Evolutionary conservation across 2,797 vertebrate species (phyloP).

Genomic region (Molossus alvarezi): DNA sequence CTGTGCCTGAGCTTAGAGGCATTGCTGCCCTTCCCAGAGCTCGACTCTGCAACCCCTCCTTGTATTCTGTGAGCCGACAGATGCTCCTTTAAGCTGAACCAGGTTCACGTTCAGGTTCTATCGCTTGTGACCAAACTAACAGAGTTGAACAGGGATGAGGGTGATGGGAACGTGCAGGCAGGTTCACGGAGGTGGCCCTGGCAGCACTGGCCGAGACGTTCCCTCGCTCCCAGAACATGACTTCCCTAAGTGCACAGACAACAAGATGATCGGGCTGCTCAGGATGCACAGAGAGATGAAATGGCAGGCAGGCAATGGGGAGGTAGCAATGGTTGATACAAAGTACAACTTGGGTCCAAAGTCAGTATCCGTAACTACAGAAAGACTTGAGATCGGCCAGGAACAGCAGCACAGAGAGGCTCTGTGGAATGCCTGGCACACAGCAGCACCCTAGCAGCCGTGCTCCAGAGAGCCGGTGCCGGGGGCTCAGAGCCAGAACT

Average conservation of each 20-base stretch:
- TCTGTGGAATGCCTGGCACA: not conserved
- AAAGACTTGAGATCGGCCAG: not conserved
- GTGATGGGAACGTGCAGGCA: not conserved
- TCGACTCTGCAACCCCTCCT: not conserved
- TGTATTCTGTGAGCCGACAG: not conserved
- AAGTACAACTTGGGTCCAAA: not conserved
- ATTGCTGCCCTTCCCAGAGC: not conserved
- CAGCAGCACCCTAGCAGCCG: no score
- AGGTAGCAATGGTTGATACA: not conserved
- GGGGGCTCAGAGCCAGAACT: not conserved
- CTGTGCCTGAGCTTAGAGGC: not conserved
- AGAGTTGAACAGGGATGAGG: not conserved
- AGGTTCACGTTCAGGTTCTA: not conserved
- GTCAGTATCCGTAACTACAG: not conserved
- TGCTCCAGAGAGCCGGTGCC: no score
- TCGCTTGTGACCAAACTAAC: not conserved
- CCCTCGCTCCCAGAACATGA: not conserved
- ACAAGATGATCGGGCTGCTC: not conserved
- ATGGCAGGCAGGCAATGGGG: not conserved
- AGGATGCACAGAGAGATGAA: not conserved
- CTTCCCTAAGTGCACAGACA: not conserved
- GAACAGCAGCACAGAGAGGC: not conserved
- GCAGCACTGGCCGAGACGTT: not conserved
- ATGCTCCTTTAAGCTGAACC: not conserved
- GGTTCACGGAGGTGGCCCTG: not conserved